A percentile compares a stretch with the other conserved stretches of the same genome.
These are phyloP conservation scores for Glaucopsyche alexis DNA, from an alignment of 2,888 invertebrate species.

Conservation along the genomic window DNA sequence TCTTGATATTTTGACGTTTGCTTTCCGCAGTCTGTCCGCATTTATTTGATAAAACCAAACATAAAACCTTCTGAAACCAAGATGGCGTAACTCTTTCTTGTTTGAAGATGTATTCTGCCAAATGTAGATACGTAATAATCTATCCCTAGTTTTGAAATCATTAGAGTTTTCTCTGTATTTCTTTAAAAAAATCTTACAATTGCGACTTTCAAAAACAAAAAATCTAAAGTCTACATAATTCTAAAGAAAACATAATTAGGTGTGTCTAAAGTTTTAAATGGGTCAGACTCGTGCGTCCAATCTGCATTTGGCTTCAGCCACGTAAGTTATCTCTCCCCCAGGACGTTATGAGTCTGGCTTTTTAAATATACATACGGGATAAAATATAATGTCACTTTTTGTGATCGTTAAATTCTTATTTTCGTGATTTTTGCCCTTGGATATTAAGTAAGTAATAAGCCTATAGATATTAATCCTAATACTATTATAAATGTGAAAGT, in stretches of 20 bases:
- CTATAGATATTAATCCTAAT: neutral
- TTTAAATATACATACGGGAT: neutral
- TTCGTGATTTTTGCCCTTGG: neutral
- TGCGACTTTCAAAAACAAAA: too few species aligned
- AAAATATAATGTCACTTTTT: constrained; percentile 3
- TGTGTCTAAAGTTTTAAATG: constrained; percentile 12
- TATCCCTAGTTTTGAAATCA: too few species aligned
- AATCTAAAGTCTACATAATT: neutral
- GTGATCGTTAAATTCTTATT: neutral
- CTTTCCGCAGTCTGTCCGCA: too few species aligned
- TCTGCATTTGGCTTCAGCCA: neutral
- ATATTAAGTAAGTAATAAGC: neutral
- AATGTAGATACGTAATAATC: too few species aligned
- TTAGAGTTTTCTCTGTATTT: too few species aligned
- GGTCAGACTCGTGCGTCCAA: neutral
- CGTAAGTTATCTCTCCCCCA: neutral
- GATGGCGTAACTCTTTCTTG: too few species aligned
- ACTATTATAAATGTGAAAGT: too few species aligned
- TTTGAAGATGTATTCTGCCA: too few species aligned
- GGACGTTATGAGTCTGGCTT: neutral
- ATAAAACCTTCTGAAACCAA: too few species aligned
- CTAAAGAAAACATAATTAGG: neutral
- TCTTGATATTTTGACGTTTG: too few species aligned
- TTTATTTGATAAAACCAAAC: too few species aligned
- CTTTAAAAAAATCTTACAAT: too few species aligned